A percentile compares a stretch with the other conserved stretches of the same genome.
Evolutionary conservation across 2,113 vertebrate genomes (phyloP).

Genomic region (Rousettus leschenaultii): DNA sequence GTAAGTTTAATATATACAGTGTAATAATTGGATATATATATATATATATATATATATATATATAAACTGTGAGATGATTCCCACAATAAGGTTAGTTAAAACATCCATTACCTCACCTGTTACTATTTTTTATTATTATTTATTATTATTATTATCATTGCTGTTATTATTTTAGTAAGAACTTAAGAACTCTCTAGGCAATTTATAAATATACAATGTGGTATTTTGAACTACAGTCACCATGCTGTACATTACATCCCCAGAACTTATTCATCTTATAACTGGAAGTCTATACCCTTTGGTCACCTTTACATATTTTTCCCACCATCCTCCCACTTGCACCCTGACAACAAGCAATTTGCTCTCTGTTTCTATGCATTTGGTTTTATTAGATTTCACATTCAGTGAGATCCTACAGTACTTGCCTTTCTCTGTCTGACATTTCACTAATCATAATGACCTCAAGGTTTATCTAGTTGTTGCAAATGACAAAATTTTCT

Average conservation of each 20-base stretch:
- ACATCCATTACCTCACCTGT: not conserved
- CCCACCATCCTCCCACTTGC: not conserved
- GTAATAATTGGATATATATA: too few species aligned
- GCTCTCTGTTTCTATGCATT: not conserved
- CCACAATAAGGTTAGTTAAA: not conserved
- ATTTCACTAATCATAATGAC: not conserved
- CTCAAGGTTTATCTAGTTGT: not conserved
- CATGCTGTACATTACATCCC: not conserved
- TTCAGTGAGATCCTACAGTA: not conserved
- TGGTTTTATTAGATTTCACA: not conserved
- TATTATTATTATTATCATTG: not conserved
- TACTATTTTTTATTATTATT: not conserved
- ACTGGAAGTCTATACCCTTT: not conserved
- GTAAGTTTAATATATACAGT: too few species aligned
- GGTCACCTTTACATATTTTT: not conserved
- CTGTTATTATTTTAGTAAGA: not conserved
- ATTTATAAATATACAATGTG: not conserved
- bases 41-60: too few species aligned
- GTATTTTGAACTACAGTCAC: not conserved
- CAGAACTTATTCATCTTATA: not conserved
- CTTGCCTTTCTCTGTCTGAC: not conserved
- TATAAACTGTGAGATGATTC: not conserved
- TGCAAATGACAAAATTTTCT: not conserved
- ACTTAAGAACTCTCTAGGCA: not conserved
- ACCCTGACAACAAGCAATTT: not conserved